phyloP scores from a whole-genome alignment of 2,888 invertebrate species.

The Onthophagus sagittarius region DNA sequence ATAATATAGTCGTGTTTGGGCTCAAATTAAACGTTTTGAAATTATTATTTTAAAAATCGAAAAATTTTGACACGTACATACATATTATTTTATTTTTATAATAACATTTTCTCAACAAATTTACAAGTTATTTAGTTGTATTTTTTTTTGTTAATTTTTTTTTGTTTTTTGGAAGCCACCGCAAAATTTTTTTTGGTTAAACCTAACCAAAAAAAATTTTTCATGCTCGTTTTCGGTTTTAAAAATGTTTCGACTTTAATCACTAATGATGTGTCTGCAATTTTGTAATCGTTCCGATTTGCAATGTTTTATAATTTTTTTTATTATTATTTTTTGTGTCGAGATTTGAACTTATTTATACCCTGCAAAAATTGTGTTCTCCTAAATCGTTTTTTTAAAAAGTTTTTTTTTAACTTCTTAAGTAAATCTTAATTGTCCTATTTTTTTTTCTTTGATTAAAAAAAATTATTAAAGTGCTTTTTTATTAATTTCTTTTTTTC shows the following conservation, averaged over 20 bases:
- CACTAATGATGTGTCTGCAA: slow-evolving; percentile 47
- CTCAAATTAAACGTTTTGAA: not conserved
- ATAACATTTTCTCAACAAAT: slow-evolving; percentile 15
- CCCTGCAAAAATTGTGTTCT: slow-evolving; percentile 40
- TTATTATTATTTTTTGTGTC: slow-evolving; percentile 17
- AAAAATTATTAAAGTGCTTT: slow-evolving; percentile 8
- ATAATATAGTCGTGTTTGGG: not conserved
- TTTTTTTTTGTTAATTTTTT: not conserved
- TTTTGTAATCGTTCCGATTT: slow-evolving; percentile 37
- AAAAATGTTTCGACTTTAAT: slow-evolving; percentile 17
- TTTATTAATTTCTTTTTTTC: not conserved
- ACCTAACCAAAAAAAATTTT: slow-evolving; percentile 25
- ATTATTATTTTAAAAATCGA: not conserved
- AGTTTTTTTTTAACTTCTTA: not conserved
- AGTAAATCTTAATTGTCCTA: slow-evolving; percentile 18
- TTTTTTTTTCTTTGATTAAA: slow-evolving; percentile 9
- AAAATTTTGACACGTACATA: slow-evolving; percentile 1
- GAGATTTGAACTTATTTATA: slow-evolving; percentile 41
- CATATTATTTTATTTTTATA: not conserved
- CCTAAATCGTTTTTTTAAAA: not conserved
- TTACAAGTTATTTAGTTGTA: not conserved
- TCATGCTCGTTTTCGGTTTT: slow-evolving; percentile 20
- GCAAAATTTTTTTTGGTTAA: slow-evolving; percentile 11
- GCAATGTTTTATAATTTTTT: slow-evolving; percentile 24
- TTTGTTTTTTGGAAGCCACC: slow-evolving; percentile 19